Conservation (phyloP, 1,140 invertebrate species). For the Brevipalpus yothersi region DNA sequence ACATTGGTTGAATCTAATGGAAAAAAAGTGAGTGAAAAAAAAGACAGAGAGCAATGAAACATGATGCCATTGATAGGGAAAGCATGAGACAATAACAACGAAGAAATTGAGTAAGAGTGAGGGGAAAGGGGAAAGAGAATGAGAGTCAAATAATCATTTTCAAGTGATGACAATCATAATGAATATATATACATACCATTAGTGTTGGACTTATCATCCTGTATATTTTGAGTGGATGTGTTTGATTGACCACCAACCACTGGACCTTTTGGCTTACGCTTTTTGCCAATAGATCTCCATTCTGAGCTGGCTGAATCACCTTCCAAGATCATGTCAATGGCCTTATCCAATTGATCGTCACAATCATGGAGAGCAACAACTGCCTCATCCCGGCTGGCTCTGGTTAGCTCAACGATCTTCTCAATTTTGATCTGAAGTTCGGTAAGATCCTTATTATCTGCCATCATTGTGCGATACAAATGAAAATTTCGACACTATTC, state of each 20-base stretch:
- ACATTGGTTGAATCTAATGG: background rate
- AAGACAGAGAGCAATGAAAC: background rate
- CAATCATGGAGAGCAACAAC: constrained; percentile 23
- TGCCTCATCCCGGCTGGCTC: constrained; percentile 17
- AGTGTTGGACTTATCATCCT: background rate
- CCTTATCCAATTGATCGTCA: constrained; percentile 25
- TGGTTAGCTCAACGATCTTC: constrained; percentile 24
- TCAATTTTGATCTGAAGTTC: constrained; percentile 41
- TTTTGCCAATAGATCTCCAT: constrained; percentile 52
- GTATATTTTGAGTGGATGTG: background rate
- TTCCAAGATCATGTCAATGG: constrained; percentile 48
- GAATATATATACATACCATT: background rate
- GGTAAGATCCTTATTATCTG: constrained; percentile 33
- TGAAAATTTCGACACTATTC: constrained; percentile 39
- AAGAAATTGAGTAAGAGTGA: background rate
- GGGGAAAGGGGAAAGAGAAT: background rate
- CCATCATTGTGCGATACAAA: constrained; percentile 37
- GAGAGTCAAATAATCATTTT: no score
- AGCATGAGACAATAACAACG: background rate
- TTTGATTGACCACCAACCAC: background rate
- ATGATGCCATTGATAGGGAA: background rate
- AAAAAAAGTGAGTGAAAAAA: background rate
- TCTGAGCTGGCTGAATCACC: constrained; percentile 26
- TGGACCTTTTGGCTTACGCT: constrained; percentile 31
- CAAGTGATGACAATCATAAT: no score